Base-by-base conservation (phyloP, 2,888 invertebrate genomes). In the Tenthredo distinguenda region DNA sequence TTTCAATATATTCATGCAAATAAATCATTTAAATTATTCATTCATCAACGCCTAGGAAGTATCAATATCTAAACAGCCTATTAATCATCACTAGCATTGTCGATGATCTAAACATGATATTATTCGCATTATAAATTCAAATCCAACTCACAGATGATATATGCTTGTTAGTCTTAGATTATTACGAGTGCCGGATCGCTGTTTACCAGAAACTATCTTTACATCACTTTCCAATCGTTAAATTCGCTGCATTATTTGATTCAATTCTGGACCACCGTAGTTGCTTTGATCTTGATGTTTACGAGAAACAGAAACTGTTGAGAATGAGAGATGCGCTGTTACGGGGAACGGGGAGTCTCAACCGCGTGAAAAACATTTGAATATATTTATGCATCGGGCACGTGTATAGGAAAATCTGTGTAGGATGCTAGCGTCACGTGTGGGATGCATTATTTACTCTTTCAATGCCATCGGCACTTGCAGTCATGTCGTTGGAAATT, bases 281-380 rank as follows among this genome's bases (percentile, higher is more conserved):
- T 83, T 18, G 83, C 83, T 83, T 83, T 83, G 83, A 83, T 71
- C 81, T 81, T 37, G 62, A 62, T 81, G 62, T 81, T 81, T 81
- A 81, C 26, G 58, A 62, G 58, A 81, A 62, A 62, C 62, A 81
- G 81, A 62, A 81, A 81, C 58, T 40, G 62, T 62, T 21, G 21
- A 55, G 62, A 81, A 81, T 62, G 62, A 81, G n/a, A 81, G 58
- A 81, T 37, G 81, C 62, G 10, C 21, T n/a, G 43, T 43, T n/a
- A 34, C 18, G 43, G 21, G 5, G 68, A 21, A 15, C 26, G n/a
- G n/a, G 76, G 21, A 21, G 31, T 76, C 47, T 76, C 47, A 47
- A 4, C 5, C n/a, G 77, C 34, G 55, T 77, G 31, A 40, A 43
- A 77, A 81, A 81, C 62, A 81, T 81, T 81, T 40, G 37, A 37